phyloP scores from a whole-genome alignment of 2,888 invertebrate genomes.

The Lasioglossum malachurum region DNA sequence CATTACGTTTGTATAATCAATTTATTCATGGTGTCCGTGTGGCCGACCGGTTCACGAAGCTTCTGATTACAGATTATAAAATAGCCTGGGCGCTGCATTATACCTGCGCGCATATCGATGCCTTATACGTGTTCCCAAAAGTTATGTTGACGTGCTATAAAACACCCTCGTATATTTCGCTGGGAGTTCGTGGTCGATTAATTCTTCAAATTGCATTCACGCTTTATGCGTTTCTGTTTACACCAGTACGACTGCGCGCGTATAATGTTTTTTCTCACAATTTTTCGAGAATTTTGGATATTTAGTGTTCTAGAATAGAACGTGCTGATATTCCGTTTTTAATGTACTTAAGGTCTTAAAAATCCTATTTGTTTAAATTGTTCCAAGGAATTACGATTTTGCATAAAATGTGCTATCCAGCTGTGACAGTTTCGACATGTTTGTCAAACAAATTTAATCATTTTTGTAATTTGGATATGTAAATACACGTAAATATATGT shows the following conservation, averaged over 20 bases:
- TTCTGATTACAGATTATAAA: constrained; percentile 10
- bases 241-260: neutral
- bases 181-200: neutral
- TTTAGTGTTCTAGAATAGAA: neutral
- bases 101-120: neutral
- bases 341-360: neutral
- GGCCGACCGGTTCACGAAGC: neutral
- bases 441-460: neutral
- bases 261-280: neutral
- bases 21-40: neutral
- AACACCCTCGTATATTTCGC: neutral
- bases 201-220: neutral
- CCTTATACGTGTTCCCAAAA: neutral
- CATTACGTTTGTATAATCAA: constrained; percentile 7
- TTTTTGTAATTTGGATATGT: neutral
- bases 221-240: neutral
- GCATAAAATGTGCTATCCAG: too few relatives aligned
- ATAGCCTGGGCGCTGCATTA: neutral
- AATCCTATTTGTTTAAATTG: neutral
- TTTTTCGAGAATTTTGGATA: neutral
- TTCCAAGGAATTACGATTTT: neutral
- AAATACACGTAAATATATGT: neutral
- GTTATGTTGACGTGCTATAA: constrained; percentile 7
- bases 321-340: neutral
- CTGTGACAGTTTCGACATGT: too few relatives aligned